Evolutionary conservation across 2,888 invertebrate genomes (phyloP).

Genomic region (Dasypogon diadema): DNA sequence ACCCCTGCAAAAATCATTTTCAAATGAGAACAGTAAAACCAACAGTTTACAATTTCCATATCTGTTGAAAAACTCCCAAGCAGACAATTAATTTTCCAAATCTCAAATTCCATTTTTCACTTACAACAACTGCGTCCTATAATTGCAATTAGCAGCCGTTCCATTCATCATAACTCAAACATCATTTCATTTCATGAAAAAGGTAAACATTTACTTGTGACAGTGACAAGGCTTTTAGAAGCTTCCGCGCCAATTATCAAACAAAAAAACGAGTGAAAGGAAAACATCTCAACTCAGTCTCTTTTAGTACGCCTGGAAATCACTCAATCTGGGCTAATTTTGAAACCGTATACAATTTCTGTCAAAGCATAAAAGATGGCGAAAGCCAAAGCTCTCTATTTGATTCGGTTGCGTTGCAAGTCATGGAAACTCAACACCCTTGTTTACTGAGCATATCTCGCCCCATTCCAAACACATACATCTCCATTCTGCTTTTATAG

Average conservation of each 20-base stretch:
- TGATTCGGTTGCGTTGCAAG: neutral
- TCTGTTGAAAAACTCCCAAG: no score
- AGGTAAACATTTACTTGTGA: slow-evolving; percentile 1
- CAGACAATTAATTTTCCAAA: no score
- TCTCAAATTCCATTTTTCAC: no score
- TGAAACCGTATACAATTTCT: slow-evolving; percentile 1
- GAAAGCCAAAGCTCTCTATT: neutral
- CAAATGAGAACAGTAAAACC: no score
- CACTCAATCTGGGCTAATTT: slow-evolving; percentile 7
- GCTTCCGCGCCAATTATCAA: neutral
- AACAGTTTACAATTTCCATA: no score
- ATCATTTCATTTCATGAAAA: neutral
- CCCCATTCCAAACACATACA: neutral
- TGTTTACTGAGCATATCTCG: neutral
- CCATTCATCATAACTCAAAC: neutral
- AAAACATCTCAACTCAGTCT: neutral
- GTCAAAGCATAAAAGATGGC: slow-evolving; percentile 5
- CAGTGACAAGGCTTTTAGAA: neutral
- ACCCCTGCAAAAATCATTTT: no score
- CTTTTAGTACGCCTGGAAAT: neutral
- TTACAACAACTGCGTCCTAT: no score
- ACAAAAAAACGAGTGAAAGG: neutral
- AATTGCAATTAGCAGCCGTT: neutral
- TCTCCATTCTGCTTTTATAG: neutral
- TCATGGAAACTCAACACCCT: neutral